Evolutionary conservation across 1,140 invertebrate genomes (phyloP).

Genomic region (Zaprionus vittiger): DNA sequence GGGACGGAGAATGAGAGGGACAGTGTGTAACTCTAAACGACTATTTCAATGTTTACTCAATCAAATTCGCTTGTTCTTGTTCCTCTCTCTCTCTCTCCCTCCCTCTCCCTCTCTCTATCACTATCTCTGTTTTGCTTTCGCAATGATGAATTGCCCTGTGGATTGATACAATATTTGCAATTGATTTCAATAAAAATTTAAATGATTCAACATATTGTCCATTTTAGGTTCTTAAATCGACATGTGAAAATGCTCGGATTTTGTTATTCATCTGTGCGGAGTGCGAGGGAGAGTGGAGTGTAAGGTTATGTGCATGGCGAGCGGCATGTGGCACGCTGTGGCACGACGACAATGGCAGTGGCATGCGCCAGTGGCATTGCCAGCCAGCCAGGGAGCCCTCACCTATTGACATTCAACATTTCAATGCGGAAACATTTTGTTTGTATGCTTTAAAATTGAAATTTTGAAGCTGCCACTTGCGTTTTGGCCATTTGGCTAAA

Average conservation of each 20-base stretch:
- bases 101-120: background rate
- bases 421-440: constrained; percentile 43
- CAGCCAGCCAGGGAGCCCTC: constrained; percentile 2
- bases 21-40: background rate
- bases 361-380: constrained; percentile 15
- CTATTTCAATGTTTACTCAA: constrained; percentile 28
- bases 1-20: background rate
- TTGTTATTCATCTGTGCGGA: constrained; percentile 12
- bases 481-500: constrained; percentile 58
- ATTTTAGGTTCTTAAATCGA: constrained; percentile 45
- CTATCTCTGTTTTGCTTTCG: background rate
- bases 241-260: constrained; percentile 34
- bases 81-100: too few species aligned
- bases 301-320: background rate
- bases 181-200: constrained; percentile 53
- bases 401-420: constrained; percentile 40
- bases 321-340: constrained; percentile 8
- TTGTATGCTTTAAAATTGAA: constrained; percentile 43
- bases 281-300: background rate
- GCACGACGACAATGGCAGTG: background rate
- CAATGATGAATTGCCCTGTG: constrained; percentile 30
- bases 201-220: constrained; percentile 40
- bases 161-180: constrained; percentile 37
- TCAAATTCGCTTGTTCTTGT: constrained; percentile 23
- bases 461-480: constrained; percentile 36